A percentile compares a stretch with the other conserved stretches of the same genome.
Conservation (phyloP, 2,888 invertebrate genomes). For the Quadroppia sp. region DNA sequence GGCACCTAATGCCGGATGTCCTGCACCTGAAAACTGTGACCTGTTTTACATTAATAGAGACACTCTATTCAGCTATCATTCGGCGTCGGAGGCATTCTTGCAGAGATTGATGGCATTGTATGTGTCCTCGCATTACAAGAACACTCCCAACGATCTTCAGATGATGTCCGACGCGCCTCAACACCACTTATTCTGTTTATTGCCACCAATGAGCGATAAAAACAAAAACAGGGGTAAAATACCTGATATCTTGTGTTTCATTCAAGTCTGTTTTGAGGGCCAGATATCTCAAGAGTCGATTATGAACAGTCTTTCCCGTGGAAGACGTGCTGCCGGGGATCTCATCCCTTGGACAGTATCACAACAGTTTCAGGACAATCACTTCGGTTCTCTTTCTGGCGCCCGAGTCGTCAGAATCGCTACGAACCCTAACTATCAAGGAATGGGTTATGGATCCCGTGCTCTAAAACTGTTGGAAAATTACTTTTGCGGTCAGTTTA, state of each 20-base stretch:
- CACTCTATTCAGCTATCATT: conserved; percentile 93
- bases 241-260: conserved; percentile 88
- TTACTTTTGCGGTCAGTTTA: conserved; percentile 73
- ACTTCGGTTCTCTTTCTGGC: conserved; percentile 84
- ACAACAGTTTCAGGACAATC: conserved; percentile 88
- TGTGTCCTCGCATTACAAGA: conserved; percentile 98
- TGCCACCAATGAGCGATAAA: conserved; percentile 72
- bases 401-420: conserved; percentile 92
- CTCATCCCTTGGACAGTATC: conserved; percentile 98
- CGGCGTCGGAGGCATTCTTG: conserved; percentile 74
- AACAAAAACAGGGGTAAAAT: conserved; percentile 60
- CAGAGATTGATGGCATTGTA: conserved; percentile 87
- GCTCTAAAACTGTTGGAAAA: conserved; percentile 77
- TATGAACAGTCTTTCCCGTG: conserved; percentile 72
- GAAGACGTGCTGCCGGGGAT: conserved; percentile 89
- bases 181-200: conserved; percentile 90
- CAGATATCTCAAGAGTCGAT: conserved; percentile 65
- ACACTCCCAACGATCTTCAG: conserved; percentile 97
- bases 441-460: conserved; percentile 95
- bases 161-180: conserved; percentile 98
- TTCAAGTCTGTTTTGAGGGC: conserved; percentile 72
- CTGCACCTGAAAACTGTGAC: conserved; percentile 81
- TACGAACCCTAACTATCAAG: conserved; percentile 94
- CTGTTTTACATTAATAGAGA: conserved; percentile 70
- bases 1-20: conserved; percentile 69